A percentile compares a stretch with the other conserved stretches of the same genome.
phyloP scores from a whole-genome alignment of 2,113 vertebrate genomes.

The Vicugna pacos region DNA sequence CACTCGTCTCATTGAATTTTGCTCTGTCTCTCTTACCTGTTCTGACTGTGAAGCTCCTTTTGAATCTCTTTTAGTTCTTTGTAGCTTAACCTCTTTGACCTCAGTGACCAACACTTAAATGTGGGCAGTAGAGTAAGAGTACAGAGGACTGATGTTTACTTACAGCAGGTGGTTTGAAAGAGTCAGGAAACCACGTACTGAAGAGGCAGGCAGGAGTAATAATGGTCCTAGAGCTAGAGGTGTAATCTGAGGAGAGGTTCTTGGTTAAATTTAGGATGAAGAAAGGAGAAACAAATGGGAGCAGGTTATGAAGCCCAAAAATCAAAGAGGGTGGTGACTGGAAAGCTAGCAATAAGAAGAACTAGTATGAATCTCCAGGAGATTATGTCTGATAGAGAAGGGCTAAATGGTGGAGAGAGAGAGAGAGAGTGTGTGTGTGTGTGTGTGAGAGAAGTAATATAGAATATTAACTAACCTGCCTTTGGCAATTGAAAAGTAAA shows the following conservation, averaged over 20 bases:
- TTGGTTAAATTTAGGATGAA: conserved; percentile 19
- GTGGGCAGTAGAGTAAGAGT: not conserved
- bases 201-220: conserved; percentile 19
- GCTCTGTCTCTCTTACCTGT: not conserved
- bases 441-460: not conserved
- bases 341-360: not conserved
- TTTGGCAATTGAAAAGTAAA: conserved; percentile 40
- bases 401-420: not conserved
- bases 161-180: conserved; percentile 2
- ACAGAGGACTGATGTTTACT: conserved; percentile 7
- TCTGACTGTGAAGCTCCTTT: not conserved
- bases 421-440: not conserved
- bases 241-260: not conserved
- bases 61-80: conserved; percentile 46
- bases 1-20: not conserved
- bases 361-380: not conserved
- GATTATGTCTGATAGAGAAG: not conserved
- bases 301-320: not conserved
- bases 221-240: not conserved
- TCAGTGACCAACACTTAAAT: not conserved
- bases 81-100: not conserved
- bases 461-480: not conserved
- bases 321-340: not conserved
- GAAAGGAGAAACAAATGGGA: not conserved
- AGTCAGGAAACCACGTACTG: not conserved